phyloP scores from a whole-genome alignment of 2,797 vertebrate species.

The Pempheris klunzingeri region DNA sequence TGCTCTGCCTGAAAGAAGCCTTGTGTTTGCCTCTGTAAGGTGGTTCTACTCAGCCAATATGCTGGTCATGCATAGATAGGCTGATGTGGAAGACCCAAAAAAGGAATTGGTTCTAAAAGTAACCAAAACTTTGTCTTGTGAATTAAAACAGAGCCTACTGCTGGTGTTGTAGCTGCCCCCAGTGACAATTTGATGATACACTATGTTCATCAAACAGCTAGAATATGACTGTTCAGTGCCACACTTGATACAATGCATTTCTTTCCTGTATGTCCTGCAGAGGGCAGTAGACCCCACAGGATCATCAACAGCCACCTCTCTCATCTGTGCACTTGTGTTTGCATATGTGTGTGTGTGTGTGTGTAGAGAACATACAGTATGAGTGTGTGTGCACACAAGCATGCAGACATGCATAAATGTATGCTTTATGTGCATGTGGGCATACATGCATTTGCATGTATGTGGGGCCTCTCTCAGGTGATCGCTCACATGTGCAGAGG shows the following conservation, averaged over 20 bases:
- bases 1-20: conserved; percentile 68
- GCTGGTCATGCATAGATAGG: conserved; percentile 15
- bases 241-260: not conserved
- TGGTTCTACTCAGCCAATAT: conserved; percentile 46
- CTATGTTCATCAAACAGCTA: not conserved
- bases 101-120: conserved; percentile 2
- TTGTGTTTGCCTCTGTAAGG: conserved; percentile 67
- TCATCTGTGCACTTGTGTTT: not conserved
- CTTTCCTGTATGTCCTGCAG: conserved; percentile 63
- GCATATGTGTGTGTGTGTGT: not conserved
- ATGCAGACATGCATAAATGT: conserved; percentile 36
- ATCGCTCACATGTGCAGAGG: conserved; percentile 58
- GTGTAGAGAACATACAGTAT: not conserved
- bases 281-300: conserved; percentile 72
- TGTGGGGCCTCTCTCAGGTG: conserved; percentile 46
- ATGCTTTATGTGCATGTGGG: conserved; percentile 44
- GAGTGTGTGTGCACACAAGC: conserved; percentile 10
- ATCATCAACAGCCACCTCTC: conserved; percentile 25
- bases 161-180: not conserved
- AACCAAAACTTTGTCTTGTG: not conserved
- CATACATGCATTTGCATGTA: conserved; percentile 57
- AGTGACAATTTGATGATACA: conserved; percentile 5
- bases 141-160: not conserved
- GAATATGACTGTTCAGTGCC: not conserved
- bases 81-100: conserved; percentile 30